A percentile compares a stretch with the other conserved stretches of the same genome.
phyloP scores from a whole-genome alignment of 2,888 invertebrate species.

The Drosophila pseudotakahashii region DNA sequence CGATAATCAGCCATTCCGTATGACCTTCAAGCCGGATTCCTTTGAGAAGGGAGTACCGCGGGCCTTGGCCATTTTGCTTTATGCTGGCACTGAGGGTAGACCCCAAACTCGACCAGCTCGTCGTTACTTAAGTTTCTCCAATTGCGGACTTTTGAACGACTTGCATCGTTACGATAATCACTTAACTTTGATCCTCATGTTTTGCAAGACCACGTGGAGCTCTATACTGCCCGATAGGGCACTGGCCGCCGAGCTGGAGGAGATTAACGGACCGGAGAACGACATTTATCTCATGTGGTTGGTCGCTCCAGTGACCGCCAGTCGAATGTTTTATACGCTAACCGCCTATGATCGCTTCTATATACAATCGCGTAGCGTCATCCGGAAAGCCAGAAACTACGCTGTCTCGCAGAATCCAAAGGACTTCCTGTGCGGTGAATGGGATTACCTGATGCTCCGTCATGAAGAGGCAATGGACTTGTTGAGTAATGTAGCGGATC shows the following conservation, averaged over 20 bases:
- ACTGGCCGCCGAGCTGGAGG: conserved; percentile 30
- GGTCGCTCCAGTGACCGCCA: conserved; percentile 36
- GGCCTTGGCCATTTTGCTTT: conserved; percentile 45
- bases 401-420: conserved; percentile 47
- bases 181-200: conserved; percentile 50
- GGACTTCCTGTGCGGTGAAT: conserved; percentile 44
- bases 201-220: conserved; percentile 52
- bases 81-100: conserved; percentile 35
- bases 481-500: background rate
- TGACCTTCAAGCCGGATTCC: conserved; percentile 38
- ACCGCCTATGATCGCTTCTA: conserved; percentile 51
- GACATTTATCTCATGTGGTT: conserved; percentile 60
- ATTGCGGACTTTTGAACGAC: conserved; percentile 27
- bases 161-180: conserved; percentile 14
- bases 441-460: conserved; percentile 52
- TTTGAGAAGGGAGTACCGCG: conserved; percentile 4
- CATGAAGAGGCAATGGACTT: conserved; percentile 33
- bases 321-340: conserved; percentile 46
- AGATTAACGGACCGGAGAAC: conserved; percentile 13
- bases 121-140: conserved; percentile 27
- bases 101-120: conserved; percentile 21
- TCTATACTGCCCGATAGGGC: conserved; percentile 48
- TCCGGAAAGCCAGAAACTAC: conserved; percentile 48
- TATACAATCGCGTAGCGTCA: conserved; percentile 43
- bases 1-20: background rate